Evolutionary conservation across 2,888 invertebrate species (phyloP).

Genomic region (Drosophila austrosaltans): DNA sequence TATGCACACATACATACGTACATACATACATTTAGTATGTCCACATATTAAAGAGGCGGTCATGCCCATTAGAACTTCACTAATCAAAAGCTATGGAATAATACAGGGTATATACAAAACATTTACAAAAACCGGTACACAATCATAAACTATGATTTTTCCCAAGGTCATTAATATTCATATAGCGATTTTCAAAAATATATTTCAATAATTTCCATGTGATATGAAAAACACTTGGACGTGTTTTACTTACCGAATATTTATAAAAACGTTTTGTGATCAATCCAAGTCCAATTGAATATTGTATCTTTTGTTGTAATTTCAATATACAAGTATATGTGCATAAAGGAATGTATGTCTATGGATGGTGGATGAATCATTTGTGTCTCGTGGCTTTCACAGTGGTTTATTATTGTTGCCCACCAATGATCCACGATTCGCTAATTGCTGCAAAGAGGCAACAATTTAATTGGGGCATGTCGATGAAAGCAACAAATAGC

Average conservation of each 20-base stretch:
- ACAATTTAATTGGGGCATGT: slow-evolving; percentile 23
- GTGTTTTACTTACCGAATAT: not conserved
- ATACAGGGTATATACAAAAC: not conserved
- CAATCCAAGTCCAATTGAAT: not conserved
- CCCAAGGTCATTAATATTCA: slow-evolving; percentile 2
- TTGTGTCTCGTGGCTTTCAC: slow-evolving; percentile 2
- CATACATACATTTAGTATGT: too few species aligned
- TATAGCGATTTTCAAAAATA: not conserved
- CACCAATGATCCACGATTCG: not conserved
- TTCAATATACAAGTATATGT: not conserved
- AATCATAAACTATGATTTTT: not conserved
- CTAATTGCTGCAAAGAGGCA: slow-evolving; percentile 6
- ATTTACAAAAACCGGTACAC: not conserved
- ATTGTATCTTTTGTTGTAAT: not conserved
- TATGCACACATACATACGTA: too few species aligned
- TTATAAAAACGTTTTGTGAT: not conserved
- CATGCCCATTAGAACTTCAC: not conserved
- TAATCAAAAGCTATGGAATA: not conserved
- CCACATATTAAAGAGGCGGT: not conserved
- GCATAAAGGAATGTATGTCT: not conserved
- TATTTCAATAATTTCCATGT: too few species aligned
- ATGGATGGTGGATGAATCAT: slow-evolving; percentile 1
- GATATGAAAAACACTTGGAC: not conserved
- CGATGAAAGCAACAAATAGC: slow-evolving; percentile 3
- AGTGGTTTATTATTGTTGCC: not conserved